Percentiles rank a stretch among this genome's conserved stretches.
These are phyloP conservation scores for Phrynocephalus guinanensis DNA, from an alignment of 2,797 vertebrate species.

Conservation along the genomic window DNA sequence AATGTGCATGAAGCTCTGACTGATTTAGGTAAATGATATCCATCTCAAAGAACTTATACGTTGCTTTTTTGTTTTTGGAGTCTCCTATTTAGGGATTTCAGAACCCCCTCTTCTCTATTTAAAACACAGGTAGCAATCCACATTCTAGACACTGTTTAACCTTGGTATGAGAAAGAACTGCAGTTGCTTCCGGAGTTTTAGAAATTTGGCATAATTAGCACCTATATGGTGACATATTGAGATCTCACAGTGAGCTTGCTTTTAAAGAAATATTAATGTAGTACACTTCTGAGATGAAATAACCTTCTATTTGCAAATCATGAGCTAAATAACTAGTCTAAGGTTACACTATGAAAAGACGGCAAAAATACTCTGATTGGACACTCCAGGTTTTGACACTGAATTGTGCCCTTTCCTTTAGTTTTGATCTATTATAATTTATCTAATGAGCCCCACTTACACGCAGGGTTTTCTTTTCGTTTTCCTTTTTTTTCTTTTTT, in stretches of 20 bases:
- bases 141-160: constrained; percentile 30
- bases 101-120: not conserved
- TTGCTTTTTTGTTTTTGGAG: not conserved
- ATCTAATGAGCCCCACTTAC: constrained; percentile 60
- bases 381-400: constrained; percentile 65
- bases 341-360: constrained; percentile 49
- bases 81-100: constrained; percentile 23
- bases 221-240: constrained; percentile 31
- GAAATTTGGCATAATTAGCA: constrained; percentile 39
- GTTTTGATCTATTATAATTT: constrained; percentile 64
- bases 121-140: constrained; percentile 33
- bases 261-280: constrained; percentile 49
- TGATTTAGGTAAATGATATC: constrained; percentile 33
- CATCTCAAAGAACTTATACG: accelerated
- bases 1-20: constrained; percentile 22
- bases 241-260: constrained; percentile 21
- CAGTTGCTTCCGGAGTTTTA: constrained; percentile 21
- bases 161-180: constrained; percentile 24
- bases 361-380: constrained; percentile 61
- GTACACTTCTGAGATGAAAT: constrained; percentile 35
- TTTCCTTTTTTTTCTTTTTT: constrained; percentile 55
- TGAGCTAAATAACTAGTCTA: constrained; percentile 50
- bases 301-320: constrained; percentile 55
- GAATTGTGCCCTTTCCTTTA: constrained; percentile 53
- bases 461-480: constrained; percentile 56